Conservation (phyloP, 1,140 invertebrate species). For the Lepidotrigona ventralis region DNA sequence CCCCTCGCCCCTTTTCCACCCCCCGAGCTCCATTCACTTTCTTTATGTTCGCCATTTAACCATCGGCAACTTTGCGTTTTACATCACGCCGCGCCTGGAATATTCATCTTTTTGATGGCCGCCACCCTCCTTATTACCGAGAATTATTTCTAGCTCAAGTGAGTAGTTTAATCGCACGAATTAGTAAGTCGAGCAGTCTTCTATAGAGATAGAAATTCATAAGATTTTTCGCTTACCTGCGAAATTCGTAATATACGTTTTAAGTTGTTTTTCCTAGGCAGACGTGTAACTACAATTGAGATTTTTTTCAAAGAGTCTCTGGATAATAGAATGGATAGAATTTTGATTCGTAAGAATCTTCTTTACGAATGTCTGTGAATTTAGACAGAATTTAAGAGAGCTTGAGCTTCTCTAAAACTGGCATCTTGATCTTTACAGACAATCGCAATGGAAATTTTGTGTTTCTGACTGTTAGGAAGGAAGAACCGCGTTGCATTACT, state of each 20-base stretch:
- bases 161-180: not conserved
- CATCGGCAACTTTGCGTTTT: slow-evolving; percentile 19
- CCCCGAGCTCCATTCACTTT: not conserved
- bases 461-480: slow-evolving; percentile 82
- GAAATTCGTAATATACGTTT: no score
- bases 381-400: no score
- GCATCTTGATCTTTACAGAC: no score
- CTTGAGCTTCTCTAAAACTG: not conserved
- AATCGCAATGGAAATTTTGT: not conserved
- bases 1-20: slow-evolving; percentile 41
- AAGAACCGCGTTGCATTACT: slow-evolving; percentile 91
- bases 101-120: not conserved
- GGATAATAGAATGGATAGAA: no score
- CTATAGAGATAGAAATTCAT: no score
- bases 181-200: no score
- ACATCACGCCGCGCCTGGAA: not conserved
- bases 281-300: no score
- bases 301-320: no score
- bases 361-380: no score
- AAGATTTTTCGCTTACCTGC: no score
- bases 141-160: not conserved
- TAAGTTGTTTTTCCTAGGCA: no score
- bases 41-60: slow-evolving; percentile 19
- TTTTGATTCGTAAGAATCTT: no score
- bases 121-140: not conserved